These are phyloP conservation scores for Digitonthophagus gazella DNA, from an alignment of 2,888 invertebrate genomes.

Conservation along the genomic window DNA sequence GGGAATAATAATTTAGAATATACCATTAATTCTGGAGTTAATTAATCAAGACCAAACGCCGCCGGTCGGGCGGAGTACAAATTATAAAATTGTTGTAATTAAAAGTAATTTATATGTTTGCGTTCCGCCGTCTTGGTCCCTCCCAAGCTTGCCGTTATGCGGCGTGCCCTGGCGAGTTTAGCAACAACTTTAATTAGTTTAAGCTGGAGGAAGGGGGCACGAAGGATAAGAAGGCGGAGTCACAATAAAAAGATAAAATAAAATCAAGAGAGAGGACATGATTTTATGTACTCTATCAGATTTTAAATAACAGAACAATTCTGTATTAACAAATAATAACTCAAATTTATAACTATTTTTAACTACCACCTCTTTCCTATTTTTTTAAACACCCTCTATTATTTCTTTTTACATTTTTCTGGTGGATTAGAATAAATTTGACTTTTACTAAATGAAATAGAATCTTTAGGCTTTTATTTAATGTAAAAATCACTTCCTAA, in stretches of 20 bases:
- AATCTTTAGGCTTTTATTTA: too few species aligned
- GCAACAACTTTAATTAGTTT: constrained; percentile 46
- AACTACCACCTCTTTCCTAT: too few species aligned
- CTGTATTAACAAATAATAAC: too few species aligned
- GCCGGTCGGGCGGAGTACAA: constrained; percentile 44
- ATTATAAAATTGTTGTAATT: constrained; percentile 53
- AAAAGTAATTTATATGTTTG: constrained; percentile 52
- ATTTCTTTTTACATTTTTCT: too few species aligned
- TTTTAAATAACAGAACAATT: too few species aligned
- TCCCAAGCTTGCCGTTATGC: constrained; percentile 43
- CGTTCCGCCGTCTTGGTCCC: constrained; percentile 33
- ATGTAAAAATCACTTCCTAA: too few species aligned
- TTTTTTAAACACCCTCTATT: too few species aligned
- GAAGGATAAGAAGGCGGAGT: not conserved
- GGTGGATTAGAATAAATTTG: too few species aligned
- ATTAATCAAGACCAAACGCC: constrained; percentile 49
- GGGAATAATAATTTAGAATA: constrained; percentile 14
- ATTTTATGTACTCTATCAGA: too few species aligned
- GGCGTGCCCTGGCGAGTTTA: constrained; percentile 41
- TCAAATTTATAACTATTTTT: too few species aligned
- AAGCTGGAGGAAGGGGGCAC: constrained; percentile 27
- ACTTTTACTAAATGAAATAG: too few species aligned
- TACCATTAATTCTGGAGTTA: constrained; percentile 35
- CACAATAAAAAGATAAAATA: not conserved
- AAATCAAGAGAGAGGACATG: too few species aligned